Base-by-base conservation (phyloP, 2,797 vertebrate species). In the Danio kyathit region DNA sequence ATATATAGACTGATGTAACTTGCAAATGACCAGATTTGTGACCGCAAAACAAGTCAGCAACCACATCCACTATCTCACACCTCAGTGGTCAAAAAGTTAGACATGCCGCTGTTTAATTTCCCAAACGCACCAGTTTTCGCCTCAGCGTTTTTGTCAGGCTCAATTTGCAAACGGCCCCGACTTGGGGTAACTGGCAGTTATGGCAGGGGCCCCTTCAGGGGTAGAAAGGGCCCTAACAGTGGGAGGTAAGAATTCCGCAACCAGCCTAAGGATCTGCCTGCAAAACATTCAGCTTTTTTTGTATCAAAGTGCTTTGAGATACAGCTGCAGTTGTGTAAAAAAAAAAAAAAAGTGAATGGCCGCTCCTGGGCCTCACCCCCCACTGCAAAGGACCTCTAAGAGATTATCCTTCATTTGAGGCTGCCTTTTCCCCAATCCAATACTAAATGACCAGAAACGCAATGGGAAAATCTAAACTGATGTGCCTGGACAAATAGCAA, bases 171-270 rank as follows among this genome's bases (percentile, higher is more conserved):
- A 92, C 86, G 89, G 88, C 71, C 77, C 83, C 73, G 88, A 87
- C 88, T 61, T 12, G 80, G 86, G 86, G 89, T 88, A 77, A 60
- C 90, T 90, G 92, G 90, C 88, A 92, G 93, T 94, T 91, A 93
- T 90, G 90, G 88, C 86, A 88, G 93, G 90, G 94, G 94, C 93
- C 93, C 92, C 90, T 76, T 86, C 87, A 92, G 90, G 91, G 93
- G 89, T 86, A 92, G 88, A 88, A 89, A 85, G 79, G 89, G 90
- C 92, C 91, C 89, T 89, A 92, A 92, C 92, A 93, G 93, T 93
- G 91, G 91, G 93, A 94, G 93, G 92, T 88, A 92, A 90, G 92
- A 94, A 94, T 94, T 94, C 91, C 87, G 88, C 92, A 92, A 91
- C 88, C 88, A 92, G 90, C 89, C 91, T 86, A 89, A 87, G 85